Evolutionary conservation across 2,888 invertebrate species (phyloP), one percentile per base, ranked within the genome.

Genomic region (Euclidia mi): DNA sequence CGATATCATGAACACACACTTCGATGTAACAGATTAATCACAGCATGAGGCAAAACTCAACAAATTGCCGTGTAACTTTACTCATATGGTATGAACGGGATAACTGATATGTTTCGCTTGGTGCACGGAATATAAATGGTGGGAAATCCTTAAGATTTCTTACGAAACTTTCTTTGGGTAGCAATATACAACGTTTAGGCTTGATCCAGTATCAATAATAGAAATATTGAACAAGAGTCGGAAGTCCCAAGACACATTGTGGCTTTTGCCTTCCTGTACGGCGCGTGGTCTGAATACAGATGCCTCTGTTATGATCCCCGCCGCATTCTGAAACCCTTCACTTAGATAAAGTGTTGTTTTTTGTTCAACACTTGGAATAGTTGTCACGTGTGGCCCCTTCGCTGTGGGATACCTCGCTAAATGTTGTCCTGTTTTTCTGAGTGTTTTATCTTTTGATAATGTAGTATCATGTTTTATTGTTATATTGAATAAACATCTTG

Each of bases 261-360:
- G 89, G 88, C 81, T 89, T 90, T 89, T 87, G 89, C 90, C 88
- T 90, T 90, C 92, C 89, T 85, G 81, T 70, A 64, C 57, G 61
- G 63, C 49, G 62, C 85, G 85, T 84, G 89, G 59, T 68, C 76
- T 76, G 92, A 89, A 92, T 92, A 88, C 81, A 81, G 78, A 92
- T 87, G 71, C 55, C 72, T 57, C 73, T 71, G 82, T 82, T 85
- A 84, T 80, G 74, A 81, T 70, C 64, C 79, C 79, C 67, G 66
- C 67, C 65, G 71, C 79, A 79, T 74, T 81, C 81, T 78, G 81
- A 82, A 85, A 84, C 83, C 82, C 82, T 78, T 80, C 84, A 83
- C 82, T 85, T 81, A 82, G 76, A 78, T 80, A 82, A 83, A 85
- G 81, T 85, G 83, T 74, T 82, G 81, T 85, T 84, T 79, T 84